A percentile compares a stretch with the other conserved stretches of the same genome.
Conservation (phyloP, 1,140 invertebrate genomes). For the Tetramorium simillimum region DNA sequence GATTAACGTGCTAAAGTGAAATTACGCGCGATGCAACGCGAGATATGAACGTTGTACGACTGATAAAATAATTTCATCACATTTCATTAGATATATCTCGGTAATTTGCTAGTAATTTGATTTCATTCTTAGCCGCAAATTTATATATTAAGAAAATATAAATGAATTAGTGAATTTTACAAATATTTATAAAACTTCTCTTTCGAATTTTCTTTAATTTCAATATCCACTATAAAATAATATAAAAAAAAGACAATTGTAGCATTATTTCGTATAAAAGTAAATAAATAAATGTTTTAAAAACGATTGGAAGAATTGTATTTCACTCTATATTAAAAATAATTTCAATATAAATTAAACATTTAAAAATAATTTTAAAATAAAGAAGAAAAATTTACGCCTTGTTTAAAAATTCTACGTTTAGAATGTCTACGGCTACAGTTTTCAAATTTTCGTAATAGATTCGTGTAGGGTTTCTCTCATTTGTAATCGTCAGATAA, state of each 20-base stretch:
- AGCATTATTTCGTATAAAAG: background rate
- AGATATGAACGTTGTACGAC: conserved; percentile 14
- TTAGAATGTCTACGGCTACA: no score
- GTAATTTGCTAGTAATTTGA: conserved; percentile 57
- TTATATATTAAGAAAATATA: background rate
- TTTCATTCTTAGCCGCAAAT: background rate
- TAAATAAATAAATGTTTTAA: background rate
- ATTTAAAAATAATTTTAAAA: background rate
- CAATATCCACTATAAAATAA: background rate
- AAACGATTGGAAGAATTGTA: background rate
- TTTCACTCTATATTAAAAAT: background rate
- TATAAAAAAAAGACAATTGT: background rate
- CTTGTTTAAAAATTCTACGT: background rate
- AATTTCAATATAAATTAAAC: background rate
- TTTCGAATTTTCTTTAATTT: background rate
- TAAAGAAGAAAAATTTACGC: background rate
- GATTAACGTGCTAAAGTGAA: conserved; percentile 42
- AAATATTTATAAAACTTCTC: background rate
- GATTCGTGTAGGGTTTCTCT: background rate
- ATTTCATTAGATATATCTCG: background rate
- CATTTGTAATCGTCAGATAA: conserved; percentile 22
- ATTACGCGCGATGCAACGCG: conserved; percentile 35
- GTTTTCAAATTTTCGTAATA: background rate
- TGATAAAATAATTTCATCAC: conserved; percentile 21
- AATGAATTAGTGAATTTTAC: background rate